Percentiles rank a stretch among this genome's conserved stretches.
Conservation (phyloP, 2,888 invertebrate genomes). For the Willowsia nigromaculata region DNA sequence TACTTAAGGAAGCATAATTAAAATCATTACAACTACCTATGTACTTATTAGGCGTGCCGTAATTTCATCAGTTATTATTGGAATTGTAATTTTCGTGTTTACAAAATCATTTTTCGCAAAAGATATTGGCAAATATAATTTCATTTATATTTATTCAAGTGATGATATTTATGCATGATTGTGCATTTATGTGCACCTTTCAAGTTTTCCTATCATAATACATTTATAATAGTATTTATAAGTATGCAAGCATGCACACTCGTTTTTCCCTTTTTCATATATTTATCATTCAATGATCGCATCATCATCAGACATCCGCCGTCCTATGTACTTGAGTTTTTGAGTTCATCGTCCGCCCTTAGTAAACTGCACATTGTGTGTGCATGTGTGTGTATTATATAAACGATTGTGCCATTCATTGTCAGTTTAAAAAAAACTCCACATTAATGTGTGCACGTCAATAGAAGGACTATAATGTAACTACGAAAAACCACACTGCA, state of each 20-base stretch:
- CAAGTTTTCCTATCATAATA: not conserved
- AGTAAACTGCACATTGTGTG: constrained; percentile 46
- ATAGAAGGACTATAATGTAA: not conserved
- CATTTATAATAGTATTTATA: not conserved
- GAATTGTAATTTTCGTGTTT: not conserved
- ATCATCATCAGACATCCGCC: constrained; percentile 61
- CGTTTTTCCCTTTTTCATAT: constrained; percentile 37
- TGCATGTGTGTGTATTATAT: not conserved
- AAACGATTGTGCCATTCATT: constrained; percentile 34
- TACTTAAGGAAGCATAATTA: not conserved
- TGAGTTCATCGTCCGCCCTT: constrained; percentile 71
- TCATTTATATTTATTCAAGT: constrained; percentile 17
- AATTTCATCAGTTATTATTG: not conserved
- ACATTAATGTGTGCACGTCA: not conserved
- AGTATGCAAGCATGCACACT: constrained; percentile 20
- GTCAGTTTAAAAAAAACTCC: constrained; percentile 26
- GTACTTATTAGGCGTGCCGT: not conserved
- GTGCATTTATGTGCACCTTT: constrained; percentile 46
- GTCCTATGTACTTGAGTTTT: constrained; percentile 62
- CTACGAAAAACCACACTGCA: not conserved
- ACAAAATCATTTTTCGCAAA: not conserved
- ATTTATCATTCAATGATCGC: constrained; percentile 49
- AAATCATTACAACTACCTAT: not conserved
- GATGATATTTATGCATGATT: constrained; percentile 40
- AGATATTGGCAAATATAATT: not conserved